Evolutionary conservation across 2,888 invertebrate species (phyloP).

Genomic region (Punctoribates punctum): DNA sequence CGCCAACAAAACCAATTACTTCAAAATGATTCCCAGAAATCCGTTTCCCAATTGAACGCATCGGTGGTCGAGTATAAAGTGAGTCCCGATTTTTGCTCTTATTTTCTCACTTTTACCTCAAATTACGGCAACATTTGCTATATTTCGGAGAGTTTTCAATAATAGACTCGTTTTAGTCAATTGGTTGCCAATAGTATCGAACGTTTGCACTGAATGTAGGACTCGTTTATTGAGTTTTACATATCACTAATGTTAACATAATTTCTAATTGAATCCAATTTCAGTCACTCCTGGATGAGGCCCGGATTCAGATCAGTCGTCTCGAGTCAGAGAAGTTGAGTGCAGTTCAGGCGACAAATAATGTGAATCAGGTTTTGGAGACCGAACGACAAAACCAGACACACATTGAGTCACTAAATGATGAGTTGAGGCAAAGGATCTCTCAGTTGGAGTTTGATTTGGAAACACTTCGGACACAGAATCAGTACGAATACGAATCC

Average conservation of each 20-base stretch:
- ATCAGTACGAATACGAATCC: constrained; percentile 1
- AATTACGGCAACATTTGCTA: not conserved
- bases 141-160: not conserved
- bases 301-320: not conserved
- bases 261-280: not conserved
- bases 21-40: not conserved
- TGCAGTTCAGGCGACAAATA: constrained; percentile 14
- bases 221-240: constrained; percentile 5
- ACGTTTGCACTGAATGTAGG: constrained; percentile 26
- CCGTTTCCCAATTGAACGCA: not conserved
- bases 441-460: not conserved
- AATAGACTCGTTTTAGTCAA: not conserved
- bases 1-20: not conserved
- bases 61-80: constrained; percentile 11
- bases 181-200: not conserved
- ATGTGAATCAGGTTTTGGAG: constrained; percentile 13
- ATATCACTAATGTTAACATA: constrained; percentile 17
- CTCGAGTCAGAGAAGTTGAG: constrained; percentile 1
- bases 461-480: not conserved
- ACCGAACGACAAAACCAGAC: constrained; percentile 1
- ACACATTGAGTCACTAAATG: not conserved
- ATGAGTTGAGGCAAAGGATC: not conserved
- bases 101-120: too few species aligned
- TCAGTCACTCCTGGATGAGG: not conserved
- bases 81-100: not conserved